A percentile compares a stretch with the other conserved stretches of the same genome.
Evolutionary conservation across 2,797 vertebrate species (phyloP).

Genomic region (Cossypha niveicapilla): DNA sequence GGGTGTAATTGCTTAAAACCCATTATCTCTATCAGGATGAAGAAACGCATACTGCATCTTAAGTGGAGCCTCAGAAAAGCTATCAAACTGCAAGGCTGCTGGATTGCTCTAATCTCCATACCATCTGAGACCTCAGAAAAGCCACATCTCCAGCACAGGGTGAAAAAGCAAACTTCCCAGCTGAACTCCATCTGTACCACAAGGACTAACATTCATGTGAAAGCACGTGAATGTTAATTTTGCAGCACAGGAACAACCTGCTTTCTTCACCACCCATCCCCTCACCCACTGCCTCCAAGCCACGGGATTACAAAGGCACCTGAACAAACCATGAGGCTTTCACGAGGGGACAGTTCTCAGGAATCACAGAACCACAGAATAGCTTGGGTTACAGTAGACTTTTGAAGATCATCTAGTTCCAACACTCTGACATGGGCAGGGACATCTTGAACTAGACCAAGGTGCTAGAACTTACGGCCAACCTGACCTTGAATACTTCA

Average conservation of each 20-base stretch:
- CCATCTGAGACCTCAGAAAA: not conserved
- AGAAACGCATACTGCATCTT: constrained; percentile 65
- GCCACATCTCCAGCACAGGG: not conserved
- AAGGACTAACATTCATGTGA: not conserved
- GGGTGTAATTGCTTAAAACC: constrained; percentile 72
- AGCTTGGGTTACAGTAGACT: not conserved
- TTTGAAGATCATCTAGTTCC: not conserved
- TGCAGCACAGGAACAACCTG: not conserved
- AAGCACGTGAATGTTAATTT: not conserved
- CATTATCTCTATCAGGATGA: constrained; percentile 70
- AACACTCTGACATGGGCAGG: fast-evolving
- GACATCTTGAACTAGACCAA: not conserved
- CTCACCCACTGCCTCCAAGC: not conserved
- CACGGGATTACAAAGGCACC: not conserved
- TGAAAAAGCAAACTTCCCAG: not conserved
- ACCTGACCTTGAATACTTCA: not conserved
- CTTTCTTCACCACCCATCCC: not conserved
- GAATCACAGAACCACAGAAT: not conserved
- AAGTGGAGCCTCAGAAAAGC: constrained; percentile 58
- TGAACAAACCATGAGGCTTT: not conserved
- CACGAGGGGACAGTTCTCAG: not conserved
- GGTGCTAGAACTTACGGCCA: not conserved
- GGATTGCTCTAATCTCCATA: constrained; percentile 4
- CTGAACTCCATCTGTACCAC: not conserved
- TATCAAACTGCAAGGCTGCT: constrained; percentile 23